A percentile compares a stretch with the other conserved stretches of the same genome.
phyloP scores from a whole-genome alignment of 2,888 invertebrate species.

The Eupsilia transversa region DNA sequence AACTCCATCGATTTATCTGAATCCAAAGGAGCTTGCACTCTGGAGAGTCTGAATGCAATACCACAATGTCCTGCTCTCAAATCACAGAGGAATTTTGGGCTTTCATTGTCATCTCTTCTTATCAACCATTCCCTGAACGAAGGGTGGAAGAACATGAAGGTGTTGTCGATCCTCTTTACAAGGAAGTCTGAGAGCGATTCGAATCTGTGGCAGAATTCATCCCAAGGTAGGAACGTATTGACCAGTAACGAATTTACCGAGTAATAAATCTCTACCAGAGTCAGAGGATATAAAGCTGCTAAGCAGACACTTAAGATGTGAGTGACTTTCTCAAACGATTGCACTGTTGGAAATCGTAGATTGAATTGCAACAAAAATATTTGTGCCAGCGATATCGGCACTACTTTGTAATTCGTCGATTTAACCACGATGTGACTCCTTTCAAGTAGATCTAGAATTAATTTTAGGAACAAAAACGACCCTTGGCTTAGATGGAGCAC shows the following conservation, averaged over 20 bases:
- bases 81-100: constrained; percentile 98
- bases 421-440: constrained; percentile 97
- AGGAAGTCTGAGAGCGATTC: constrained; percentile 96
- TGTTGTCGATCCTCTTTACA: constrained; percentile 97
- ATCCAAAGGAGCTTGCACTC: constrained; percentile 96
- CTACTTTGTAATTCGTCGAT: constrained; percentile 97
- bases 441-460: constrained; percentile 97
- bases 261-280: constrained; percentile 97
- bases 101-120: constrained; percentile 96
- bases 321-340: constrained; percentile 97
- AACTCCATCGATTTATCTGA: constrained; percentile 97
- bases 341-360: constrained; percentile 96
- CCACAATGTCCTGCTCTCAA: constrained; percentile 97
- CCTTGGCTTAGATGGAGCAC: constrained; percentile 95
- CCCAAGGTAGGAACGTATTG: constrained; percentile 95
- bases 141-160: constrained; percentile 99
- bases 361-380: constrained; percentile 98
- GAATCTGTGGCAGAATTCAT: constrained; percentile 97
- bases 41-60: constrained; percentile 96
- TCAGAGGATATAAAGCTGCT: constrained; percentile 97
- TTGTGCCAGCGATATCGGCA: constrained; percentile 96
- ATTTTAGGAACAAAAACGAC: constrained; percentile 97
- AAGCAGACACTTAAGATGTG: constrained; percentile 97
- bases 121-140: constrained; percentile 99
- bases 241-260: constrained; percentile 96